Evolutionary conservation across 2,113 vertebrate species (phyloP).

Genomic region (Poeciliopsis prolifica): DNA sequence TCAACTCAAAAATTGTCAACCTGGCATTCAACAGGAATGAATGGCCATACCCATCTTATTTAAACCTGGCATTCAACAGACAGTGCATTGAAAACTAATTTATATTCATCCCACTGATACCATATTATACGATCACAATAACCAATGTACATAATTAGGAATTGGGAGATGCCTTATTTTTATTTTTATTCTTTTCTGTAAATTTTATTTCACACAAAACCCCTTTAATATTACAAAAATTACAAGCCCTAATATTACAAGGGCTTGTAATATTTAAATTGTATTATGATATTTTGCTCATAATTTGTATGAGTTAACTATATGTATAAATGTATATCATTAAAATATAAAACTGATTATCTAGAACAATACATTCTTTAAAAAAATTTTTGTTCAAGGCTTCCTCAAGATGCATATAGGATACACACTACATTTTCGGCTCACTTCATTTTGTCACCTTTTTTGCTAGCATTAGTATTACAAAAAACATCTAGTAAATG

Average conservation of each 20-base stretch:
- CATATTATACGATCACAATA: background rate
- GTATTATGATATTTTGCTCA: background rate
- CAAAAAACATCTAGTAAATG: slow-evolving; percentile 30
- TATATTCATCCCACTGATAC: background rate
- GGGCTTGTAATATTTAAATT: background rate
- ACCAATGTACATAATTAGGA: too few species aligned
- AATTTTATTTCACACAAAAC: too few species aligned
- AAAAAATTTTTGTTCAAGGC: slow-evolving; percentile 11
- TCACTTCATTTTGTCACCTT: slow-evolving; percentile 20
- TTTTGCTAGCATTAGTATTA: slow-evolving; percentile 4
- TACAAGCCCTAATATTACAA: too few species aligned
- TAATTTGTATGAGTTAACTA: too few species aligned
- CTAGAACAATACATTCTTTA: background rate
- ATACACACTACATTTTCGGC: slow-evolving; percentile 8
- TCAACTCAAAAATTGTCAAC: background rate
- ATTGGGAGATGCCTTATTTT: too few species aligned
- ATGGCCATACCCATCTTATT: background rate
- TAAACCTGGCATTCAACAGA: too few species aligned
- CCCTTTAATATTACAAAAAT: too few species aligned
- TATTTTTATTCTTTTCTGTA: too few species aligned
- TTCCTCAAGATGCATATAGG: slow-evolving; percentile 1
- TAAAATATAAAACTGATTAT: background rate
- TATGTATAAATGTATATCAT: background rate
- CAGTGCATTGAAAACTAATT: too few species aligned
- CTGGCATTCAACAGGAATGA: background rate